phyloP scores from a whole-genome alignment of 2,113 vertebrate genomes.

The Rhinogobius similis region DNA sequence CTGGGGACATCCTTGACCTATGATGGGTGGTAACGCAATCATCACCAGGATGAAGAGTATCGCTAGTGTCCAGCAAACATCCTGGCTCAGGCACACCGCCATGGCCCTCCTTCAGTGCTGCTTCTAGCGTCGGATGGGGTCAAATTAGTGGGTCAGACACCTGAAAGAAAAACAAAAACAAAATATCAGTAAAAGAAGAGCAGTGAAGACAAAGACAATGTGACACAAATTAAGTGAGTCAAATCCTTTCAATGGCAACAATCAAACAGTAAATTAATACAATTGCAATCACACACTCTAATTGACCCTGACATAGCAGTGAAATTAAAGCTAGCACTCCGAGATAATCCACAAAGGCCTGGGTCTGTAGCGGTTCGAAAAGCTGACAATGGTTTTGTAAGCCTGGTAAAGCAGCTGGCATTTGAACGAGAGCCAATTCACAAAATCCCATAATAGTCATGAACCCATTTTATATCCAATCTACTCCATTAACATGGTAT shows the following conservation, averaged over 20 bases:
- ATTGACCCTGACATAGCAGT: conserved; percentile 49
- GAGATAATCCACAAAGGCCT: conserved; percentile 47
- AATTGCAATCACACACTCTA: conserved; percentile 63
- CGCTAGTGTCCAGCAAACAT: conserved; percentile 76
- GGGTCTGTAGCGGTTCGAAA: conserved; percentile 30
- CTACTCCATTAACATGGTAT: conserved; percentile 14
- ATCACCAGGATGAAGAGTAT: conserved; percentile 80
- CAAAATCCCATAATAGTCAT: conserved; percentile 10
- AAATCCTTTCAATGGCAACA: conserved; percentile 44
- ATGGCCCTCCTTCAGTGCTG: conserved; percentile 71
- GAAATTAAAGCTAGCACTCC: conserved; percentile 49
- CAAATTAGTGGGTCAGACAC: conserved; percentile 76
- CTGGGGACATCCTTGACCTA: conserved; percentile 83
- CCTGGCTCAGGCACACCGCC: conserved; percentile 70
- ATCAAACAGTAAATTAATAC: conserved; percentile 55
- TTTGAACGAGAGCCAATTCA: conserved; percentile 19
- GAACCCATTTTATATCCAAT: conserved; percentile 27
- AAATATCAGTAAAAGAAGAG: not conserved
- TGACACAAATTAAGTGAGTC: conserved; percentile 55
- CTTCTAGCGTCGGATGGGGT: conserved; percentile 46
- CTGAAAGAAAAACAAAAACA: conserved; percentile 64
- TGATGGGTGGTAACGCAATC: conserved; percentile 44
- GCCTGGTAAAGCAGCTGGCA: conserved; percentile 7
- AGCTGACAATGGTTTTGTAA: conserved; percentile 21
- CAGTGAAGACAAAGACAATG: conserved; percentile 40